Base-by-base conservation (phyloP, 2,888 invertebrate species). In the Lysandra coridon region DNA sequence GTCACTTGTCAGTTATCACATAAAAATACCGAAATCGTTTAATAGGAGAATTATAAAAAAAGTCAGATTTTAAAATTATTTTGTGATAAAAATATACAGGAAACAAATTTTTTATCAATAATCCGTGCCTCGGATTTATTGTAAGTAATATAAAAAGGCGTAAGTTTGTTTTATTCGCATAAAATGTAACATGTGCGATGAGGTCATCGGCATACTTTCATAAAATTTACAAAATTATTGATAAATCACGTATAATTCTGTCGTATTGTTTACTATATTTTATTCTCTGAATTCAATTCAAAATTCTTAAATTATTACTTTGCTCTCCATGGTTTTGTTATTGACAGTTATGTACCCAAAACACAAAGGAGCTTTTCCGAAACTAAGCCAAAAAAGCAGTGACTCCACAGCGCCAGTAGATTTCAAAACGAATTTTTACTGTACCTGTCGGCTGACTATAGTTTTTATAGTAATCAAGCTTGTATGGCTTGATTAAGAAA, bases 121-220 rank as follows among this genome's bases (percentile, higher is more conserved):
- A 5, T 53, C 14, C 30, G 30, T 53, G 23, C 14, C 3, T 1
- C 14, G 14, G 14, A 30, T 53, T 33, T 5, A 14, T 53, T 76
- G 30, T 14, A 23, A 30, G 30, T 30, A 3, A 76, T 17, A 57
- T 33, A 76, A 10, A 53, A 49, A 30, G 17, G 33, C 53, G 76
- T 76, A 76, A 76, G 76, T 76, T 33, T 76, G 12, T 49, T 76
- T 49, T 49, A 75, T 49, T 76, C 30, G 33, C 30, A 5, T 1
- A 6, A 30, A 30, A 76, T 23, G 17, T 30, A 76, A 76, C 76
- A 57, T 76, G 76, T 76, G 76, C 33, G 53, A 76, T 76, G 76
- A 76, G 76, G 76, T 76, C 76, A 76, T 76, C 49, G 69, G 14
- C 69, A 30, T 64, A 30, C 7, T 33, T 79, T 17, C n/a, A 23